Evolutionary conservation across 2,888 invertebrate species (phyloP).

Genomic region (Antheraea yamamai): DNA sequence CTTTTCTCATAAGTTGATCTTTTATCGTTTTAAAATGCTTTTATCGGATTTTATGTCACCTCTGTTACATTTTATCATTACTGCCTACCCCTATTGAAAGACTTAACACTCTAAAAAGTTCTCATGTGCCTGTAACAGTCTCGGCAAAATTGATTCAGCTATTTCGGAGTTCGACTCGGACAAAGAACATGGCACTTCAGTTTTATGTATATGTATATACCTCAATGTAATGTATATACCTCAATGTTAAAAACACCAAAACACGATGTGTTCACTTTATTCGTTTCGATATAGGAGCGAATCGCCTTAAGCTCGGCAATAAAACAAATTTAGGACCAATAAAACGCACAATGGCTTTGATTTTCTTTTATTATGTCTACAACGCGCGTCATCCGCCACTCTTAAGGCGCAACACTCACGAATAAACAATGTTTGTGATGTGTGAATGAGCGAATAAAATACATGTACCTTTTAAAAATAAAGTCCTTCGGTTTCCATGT

Average conservation of each 20-base stretch:
- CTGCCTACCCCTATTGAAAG: no score
- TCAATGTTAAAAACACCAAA: conserved; percentile 18
- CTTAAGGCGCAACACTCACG: conserved; percentile 27
- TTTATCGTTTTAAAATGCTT: no score
- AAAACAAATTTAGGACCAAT: conserved; percentile 65
- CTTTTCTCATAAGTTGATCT: no score
- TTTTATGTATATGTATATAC: background rate
- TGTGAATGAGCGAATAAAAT: conserved; percentile 11
- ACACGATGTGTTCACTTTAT: conserved; percentile 27
- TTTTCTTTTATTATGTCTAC: conserved; percentile 63
- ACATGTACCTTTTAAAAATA: background rate
- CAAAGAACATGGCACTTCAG: no score
- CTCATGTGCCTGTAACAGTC: no score
- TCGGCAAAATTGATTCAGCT: no score
- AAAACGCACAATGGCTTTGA: conserved; percentile 65
- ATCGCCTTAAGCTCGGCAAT: conserved; percentile 43
- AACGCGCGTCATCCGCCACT: conserved; percentile 48
- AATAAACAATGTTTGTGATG: conserved; percentile 11
- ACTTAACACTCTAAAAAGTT: no score
- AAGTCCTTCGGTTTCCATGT: background rate
- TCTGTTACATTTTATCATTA: no score
- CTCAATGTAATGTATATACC: background rate
- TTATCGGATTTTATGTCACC: no score
- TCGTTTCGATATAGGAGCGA: conserved; percentile 32
- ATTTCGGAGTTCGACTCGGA: no score